Evolutionary conservation across 1,140 invertebrate genomes (phyloP).

Genomic region (Procambarus virginalis): DNA sequence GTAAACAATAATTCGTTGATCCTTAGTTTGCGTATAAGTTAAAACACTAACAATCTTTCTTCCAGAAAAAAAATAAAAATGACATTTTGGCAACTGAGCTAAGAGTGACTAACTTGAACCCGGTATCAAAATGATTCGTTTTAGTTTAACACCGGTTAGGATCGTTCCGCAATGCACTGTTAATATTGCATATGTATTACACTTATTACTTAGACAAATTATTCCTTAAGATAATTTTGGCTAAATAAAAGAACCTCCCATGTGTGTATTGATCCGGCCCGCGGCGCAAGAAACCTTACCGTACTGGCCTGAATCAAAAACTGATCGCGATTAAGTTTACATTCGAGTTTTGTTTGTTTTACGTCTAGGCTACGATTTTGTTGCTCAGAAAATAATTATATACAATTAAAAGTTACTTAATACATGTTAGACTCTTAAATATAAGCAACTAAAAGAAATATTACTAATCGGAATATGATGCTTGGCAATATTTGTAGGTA

Average conservation of each 20-base stretch:
- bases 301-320: constrained; percentile 26
- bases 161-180: not conserved
- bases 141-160: constrained; percentile 12
- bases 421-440: too few species aligned
- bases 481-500: too few species aligned
- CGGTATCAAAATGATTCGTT: constrained; percentile 37
- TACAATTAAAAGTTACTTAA: too few species aligned
- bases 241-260: not conserved
- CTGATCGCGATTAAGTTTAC: not conserved
- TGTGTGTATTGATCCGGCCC: constrained; percentile 46
- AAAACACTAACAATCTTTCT: not conserved
- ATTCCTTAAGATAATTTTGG: not conserved
- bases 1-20: too few species aligned
- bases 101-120: not conserved
- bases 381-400: too few species aligned
- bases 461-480: too few species aligned
- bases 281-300: constrained; percentile 25
- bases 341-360: not conserved
- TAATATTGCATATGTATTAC: not conserved
- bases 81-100: not conserved
- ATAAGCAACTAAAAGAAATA: too few species aligned
- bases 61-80: not conserved
- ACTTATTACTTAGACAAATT: too few species aligned
- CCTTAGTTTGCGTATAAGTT: too few species aligned
- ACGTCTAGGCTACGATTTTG: too few species aligned